Base-by-base conservation (phyloP, 1,140 invertebrate species). In the Campodea augens region DNA sequence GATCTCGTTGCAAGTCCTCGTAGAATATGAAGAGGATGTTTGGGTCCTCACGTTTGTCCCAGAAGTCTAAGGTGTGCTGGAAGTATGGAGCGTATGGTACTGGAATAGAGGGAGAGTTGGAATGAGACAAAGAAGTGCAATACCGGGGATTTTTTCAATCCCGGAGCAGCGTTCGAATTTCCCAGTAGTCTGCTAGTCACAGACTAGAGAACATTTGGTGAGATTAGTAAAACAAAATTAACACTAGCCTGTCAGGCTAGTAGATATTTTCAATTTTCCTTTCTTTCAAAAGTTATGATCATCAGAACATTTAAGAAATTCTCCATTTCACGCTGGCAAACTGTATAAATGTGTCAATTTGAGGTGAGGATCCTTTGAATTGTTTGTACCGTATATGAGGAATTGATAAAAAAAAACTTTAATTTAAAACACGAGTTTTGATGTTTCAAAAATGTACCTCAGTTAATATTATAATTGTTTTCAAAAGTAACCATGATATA, bases 81-180 rank as follows among this genome's bases (percentile, higher is more conserved):
- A 63, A 64, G 64, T 69, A 73, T 0, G 69, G 68, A 25, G 62
- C 59, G 54, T 70, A 70, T 0, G 58, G 52, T 15, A 69, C 68
- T 68, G 53, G 15, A 54, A 56, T 12, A 43, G 18, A 44, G 44
- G 25, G 44, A 22, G 40, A 10, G 22, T 22, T 20, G n/a, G 41
- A 29, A 19, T 3, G 20, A 38, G 5, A 47, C 38, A 25, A 18
- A 38, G 4, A 15, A 38, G 44, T 48, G 20, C 27, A 12, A 40
- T 13, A 36, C 10, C 13, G 41, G n/a, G 18, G 18, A 25, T 32
- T 32, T 10, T 10, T 32, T 32, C n/a, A n/a, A n/a, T n/a, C n/a
- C n/a, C n/a, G n/a, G n/a, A n/a, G n/a, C n/a, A n/a, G n/a, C n/a
- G n/a, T n/a, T n/a, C n/a, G n/a, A n/a, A n/a, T n/a, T 39, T 7